Evolutionary conservation across 1,140 invertebrate genomes (phyloP), one percentile per base, ranked within the genome.

Genomic region (Sycophila sp.): DNA sequence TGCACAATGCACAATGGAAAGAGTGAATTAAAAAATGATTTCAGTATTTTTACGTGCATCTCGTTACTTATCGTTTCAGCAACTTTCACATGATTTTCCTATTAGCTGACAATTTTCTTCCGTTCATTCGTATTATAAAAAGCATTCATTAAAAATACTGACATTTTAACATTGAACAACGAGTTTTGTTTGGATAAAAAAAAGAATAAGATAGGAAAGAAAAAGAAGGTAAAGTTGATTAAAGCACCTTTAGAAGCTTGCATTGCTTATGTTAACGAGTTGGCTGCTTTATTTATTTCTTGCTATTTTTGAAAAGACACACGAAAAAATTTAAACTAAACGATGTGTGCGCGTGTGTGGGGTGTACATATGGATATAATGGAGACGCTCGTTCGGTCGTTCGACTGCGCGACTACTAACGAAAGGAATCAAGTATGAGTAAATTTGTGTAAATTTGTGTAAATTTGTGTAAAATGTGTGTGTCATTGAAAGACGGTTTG

Each of bases 241-340:
- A 10, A 64, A 64, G 47, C 62, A 64, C 62, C 49, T 32, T 51
- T 17, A 53, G 53, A 53, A 40, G 45, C n/a, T 67, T 67, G 51
- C 49, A 45, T 67, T 56, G 38, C 13, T 2, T 40, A 66, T 66
- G 7, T 42, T n/a, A n/a, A n/a, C n/a, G n/a, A n/a, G n/a, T n/a
- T n/a, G n/a, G n/a, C n/a, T n/a, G n/a, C n/a, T n/a, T n/a, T n/a
- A n/a, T n/a, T n/a, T n/a, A n/a, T n/a, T 45, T 45, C 8, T 8
- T 22, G 40, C 19, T 65, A 49, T 2, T 40, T 55, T 34, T 22
- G 19, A n/a, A 40, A 32, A 58, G 64, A 66, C 32, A 30, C 65
- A 68, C 42, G 55, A 51, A 68, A 59, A 68, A 59, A 68, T 68
- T 68, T 49, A 60, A 69, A 60, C 45, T 60, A 40, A 30, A 67